Evolutionary conservation across 2,888 invertebrate species (phyloP), one percentile per base, ranked within the genome.

Genomic region (Maniola hyperantus): DNA sequence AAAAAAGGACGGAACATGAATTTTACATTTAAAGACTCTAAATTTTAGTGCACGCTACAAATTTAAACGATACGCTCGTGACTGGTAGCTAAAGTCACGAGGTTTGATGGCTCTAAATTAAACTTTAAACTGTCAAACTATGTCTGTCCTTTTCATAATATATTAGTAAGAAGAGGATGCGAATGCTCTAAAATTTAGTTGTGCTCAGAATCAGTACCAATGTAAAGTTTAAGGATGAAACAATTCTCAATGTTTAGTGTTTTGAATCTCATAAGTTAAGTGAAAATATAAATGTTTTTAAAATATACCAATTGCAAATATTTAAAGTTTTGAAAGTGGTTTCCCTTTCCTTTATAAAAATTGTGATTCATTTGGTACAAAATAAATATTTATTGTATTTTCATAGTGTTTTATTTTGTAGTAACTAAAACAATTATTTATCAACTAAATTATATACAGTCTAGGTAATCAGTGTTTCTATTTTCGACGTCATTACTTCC

Each of bases 381-480:
- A 88, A 85, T 87, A 88, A 89, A 89, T 83, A 81, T 82, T 80
- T 83, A 81, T 80, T 81, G 75, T 77, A 74, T 71, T 68, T 69
- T 64, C 51, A 20, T 15, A 51, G 13, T 58, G 42, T 65, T 74
- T 73, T 71, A 70, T 71, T 76, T 66, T 65, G 64, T 65, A 63
- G 50, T 57, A 64, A 39, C 34, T 67, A 62, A 51, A 53, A 72
- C 66, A 69, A n/a, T 42, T 57, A n/a, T 42, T 57, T 20, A 13
- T 13, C 7, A 36, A 36, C n/a, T 6, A 10, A 50, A 15, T 36
- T 50, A 34, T 33, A 34, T 33, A 15, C n/a, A 15, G 2, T 2
- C 18, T 20, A 51, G 8, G 2, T 4, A 18, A 48, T 2, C 2
- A 15, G 2, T 48, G 11, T 50, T 50, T 50, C 54, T 34, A 34